A percentile compares a stretch with the other conserved stretches of the same genome.
Evolutionary conservation across 2,113 vertebrate genomes (phyloP).

Genomic region (Amphiprion percula): DNA sequence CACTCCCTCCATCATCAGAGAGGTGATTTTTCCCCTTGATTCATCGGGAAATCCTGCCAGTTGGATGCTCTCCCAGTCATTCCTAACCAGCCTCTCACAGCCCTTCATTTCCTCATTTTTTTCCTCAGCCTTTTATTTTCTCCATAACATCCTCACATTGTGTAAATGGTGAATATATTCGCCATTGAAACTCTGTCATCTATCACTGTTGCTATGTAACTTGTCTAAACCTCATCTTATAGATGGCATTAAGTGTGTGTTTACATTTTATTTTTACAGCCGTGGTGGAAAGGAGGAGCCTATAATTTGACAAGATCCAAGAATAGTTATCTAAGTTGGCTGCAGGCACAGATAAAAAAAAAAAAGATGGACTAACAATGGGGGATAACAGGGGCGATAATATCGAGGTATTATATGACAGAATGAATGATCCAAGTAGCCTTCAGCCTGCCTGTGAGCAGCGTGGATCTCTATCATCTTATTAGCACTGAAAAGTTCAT

Average conservation of each 20-base stretch:
- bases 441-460: too few species aligned
- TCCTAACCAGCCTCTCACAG: conserved; percentile 43
- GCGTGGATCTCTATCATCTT: too few species aligned
- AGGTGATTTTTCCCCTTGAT: conserved; percentile 56
- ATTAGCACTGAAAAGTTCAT: too few species aligned
- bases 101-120: conserved; percentile 59
- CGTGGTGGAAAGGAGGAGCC: neutral
- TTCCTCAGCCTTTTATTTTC: conserved; percentile 15
- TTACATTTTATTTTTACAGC: conserved; percentile 40
- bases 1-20: conserved; percentile 48
- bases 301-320: neutral
- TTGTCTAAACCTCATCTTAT: conserved; percentile 52
- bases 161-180: conserved; percentile 26
- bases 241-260: conserved; percentile 28
- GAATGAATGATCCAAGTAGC: too few species aligned
- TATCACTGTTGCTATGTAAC: conserved; percentile 71
- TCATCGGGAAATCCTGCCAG: conserved; percentile 70
- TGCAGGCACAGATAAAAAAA: too few species aligned
- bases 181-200: conserved; percentile 17
- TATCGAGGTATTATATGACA: too few species aligned
- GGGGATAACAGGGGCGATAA: too few species aligned
- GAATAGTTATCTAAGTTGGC: too few species aligned
- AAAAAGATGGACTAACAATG: too few species aligned
- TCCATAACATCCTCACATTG: conserved; percentile 62
- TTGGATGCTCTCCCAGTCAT: conserved; percentile 61